Evolutionary conservation across 2,113 vertebrate species (phyloP).

Genomic region (Nothocercus julius): DNA sequence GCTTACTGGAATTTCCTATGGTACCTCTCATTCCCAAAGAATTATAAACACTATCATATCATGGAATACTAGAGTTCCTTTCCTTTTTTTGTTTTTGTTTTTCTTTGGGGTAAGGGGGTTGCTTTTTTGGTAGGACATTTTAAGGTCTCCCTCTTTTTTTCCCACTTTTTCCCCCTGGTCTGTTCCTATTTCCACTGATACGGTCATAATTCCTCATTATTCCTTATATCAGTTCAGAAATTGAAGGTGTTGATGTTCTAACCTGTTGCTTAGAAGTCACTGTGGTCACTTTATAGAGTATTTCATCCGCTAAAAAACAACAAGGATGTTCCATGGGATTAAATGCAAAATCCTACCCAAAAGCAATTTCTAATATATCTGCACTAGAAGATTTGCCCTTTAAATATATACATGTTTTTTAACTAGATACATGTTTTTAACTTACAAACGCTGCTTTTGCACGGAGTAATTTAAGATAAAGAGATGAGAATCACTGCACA

Average conservation of each 20-base stretch:
- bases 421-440: background rate
- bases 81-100: no score
- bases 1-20: background rate
- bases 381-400: rapidly evolving
- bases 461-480: background rate
- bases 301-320: background rate
- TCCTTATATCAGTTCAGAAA: background rate
- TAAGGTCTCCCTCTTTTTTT: background rate
- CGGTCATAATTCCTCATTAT: background rate
- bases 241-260: rapidly evolving
- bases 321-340: background rate
- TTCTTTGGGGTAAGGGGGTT: background rate
- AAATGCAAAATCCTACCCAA: background rate
- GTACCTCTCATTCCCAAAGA: background rate
- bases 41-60: background rate
- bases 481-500: background rate
- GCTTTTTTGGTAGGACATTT: background rate
- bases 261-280: background rate
- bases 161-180: background rate
- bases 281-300: background rate
- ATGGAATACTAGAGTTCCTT: rapidly evolving
- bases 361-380: background rate
- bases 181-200: background rate
- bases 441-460: background rate
- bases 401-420: background rate